Evolutionary conservation across 2,113 vertebrate genomes (phyloP).

Genomic region (Gnathonemus echidnorhynchus): DNA sequence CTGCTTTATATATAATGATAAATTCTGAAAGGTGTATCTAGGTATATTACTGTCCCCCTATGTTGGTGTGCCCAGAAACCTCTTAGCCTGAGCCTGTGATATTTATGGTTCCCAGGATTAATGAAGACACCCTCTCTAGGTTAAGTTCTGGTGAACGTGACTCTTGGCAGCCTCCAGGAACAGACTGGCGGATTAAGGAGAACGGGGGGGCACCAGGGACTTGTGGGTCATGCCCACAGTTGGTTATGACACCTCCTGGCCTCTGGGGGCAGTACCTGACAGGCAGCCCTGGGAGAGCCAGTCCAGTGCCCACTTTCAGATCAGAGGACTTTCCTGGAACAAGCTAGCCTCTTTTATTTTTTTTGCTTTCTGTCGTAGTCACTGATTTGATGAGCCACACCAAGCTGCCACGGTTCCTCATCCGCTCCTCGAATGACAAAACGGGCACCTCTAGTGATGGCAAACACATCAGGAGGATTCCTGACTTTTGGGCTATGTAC

Average conservation of each 20-base stretch:
- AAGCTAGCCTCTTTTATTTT: conserved; percentile 13
- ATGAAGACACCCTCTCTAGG: background rate
- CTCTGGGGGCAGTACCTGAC: background rate
- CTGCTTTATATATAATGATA: background rate
- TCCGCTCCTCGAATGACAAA: conserved; percentile 23
- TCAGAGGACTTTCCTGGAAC: background rate
- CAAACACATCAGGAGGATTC: background rate
- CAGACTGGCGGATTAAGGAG: background rate
- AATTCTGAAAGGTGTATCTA: background rate
- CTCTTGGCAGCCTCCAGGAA: background rate
- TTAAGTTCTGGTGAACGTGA: background rate
- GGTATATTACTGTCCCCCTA: background rate
- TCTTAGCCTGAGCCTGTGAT: background rate
- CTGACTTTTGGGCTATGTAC: background rate
- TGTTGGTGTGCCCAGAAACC: background rate
- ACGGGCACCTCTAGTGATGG: background rate
- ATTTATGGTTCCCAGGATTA: background rate
- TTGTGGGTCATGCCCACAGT: background rate
- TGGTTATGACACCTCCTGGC: background rate
- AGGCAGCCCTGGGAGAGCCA: background rate
- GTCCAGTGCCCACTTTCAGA: background rate
- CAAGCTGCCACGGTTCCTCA: conserved; percentile 33
- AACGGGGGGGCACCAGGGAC: background rate
- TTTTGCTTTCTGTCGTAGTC: conserved; percentile 22
- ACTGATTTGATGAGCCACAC: conserved; percentile 31